Base-by-base conservation (phyloP, 2,797 vertebrate species). In the Myotis pilosus region DNA sequence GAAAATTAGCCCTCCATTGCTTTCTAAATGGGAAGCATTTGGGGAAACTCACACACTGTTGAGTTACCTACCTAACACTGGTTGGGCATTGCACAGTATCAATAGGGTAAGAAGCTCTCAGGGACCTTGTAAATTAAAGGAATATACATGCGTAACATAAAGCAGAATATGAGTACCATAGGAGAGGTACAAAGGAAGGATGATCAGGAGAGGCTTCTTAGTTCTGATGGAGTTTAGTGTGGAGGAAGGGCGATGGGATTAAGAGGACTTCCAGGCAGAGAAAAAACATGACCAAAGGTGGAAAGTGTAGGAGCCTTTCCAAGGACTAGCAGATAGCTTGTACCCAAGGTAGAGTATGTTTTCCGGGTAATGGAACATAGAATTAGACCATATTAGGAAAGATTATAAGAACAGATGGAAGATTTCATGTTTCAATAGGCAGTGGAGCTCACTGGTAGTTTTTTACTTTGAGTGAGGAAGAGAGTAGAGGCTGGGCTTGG, bases 1-100 rank as follows among this genome's bases (percentile, higher is more conserved):
- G 55, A 95, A 82, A 90, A 89, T 33, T 10, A 47, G 62, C 36
- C 8, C 5, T 85, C n/a, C 30, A 3, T 89, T 79, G 53, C 82
- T 94, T 96, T 69, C 47, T 64, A 74, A 72, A 23, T 69, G 41
- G 78, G 57, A 87, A 72, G 38, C 22, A 30, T 81, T 94, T 91
- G 94, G 8, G 80, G 17, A 33, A 94, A 36, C 22, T 90, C 66
- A 41, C 2, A 3, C 57, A 5, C 16, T 30, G 19, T 20, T 53
- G 20, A 69, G 57, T 83, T 88, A 22, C 60, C 19, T 76, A 0
- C 49, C 76, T 88, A 80, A 36, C 33, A 20, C 69, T 82, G 64
- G 5, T 44, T 33, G 7, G 38, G 49, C 68, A 6, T 53, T 33
- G 2, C 33, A 44, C 25, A 47, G 6, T 38, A 12, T 90, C 44